Evolutionary conservation across 2,113 vertebrate species (phyloP).

Genomic region (Colinus virginianus): DNA sequence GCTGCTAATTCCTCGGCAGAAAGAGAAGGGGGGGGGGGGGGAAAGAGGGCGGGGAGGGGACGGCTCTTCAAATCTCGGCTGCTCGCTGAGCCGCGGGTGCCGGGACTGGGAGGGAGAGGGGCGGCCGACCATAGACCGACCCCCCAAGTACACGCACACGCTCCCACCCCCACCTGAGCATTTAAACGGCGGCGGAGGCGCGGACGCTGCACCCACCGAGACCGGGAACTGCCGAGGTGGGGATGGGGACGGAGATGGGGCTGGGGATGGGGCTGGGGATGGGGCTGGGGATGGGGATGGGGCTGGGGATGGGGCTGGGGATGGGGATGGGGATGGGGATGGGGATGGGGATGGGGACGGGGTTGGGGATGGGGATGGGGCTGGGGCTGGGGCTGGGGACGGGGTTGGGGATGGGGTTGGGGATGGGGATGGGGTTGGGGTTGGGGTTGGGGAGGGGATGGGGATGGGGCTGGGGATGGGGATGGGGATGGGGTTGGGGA

Average conservation of each 20-base stretch:
- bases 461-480: neutral
- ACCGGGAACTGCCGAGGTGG: neutral
- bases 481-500: neutral
- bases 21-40: accelerated
- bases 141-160: neutral
- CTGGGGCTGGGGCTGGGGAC: neutral
- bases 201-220: neutral
- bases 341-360: neutral
- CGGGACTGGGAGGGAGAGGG: neutral
- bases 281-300: neutral
- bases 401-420: neutral
- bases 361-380: neutral
- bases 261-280: neutral
- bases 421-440: neutral
- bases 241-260: neutral
- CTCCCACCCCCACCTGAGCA: neutral
- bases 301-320: neutral
- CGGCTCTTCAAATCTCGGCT: neutral
- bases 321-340: neutral
- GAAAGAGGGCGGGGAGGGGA: accelerated
- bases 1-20: accelerated
- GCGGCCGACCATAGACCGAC: neutral
- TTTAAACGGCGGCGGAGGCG: slow-evolving; percentile 15
- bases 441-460: neutral
- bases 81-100: neutral